Base-by-base conservation (phyloP, 2,888 invertebrate genomes). In the Achlya flavicornis region DNA sequence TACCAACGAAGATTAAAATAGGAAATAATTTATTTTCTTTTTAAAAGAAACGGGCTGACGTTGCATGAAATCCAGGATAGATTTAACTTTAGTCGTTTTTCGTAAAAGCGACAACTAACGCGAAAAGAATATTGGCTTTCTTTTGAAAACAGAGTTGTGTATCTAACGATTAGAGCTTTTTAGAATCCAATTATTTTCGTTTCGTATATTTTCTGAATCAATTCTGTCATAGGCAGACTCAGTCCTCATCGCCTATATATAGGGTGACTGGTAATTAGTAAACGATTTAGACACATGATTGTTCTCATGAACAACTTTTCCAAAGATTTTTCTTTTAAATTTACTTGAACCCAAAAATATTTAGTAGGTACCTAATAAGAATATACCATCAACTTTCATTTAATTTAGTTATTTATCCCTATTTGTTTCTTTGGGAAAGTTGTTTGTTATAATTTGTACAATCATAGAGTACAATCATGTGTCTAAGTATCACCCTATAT, bases 1-100 rank as follows among this genome's bases (percentile, higher is more conserved):
- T 35, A 5, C 5, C 2, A 35, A 6, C 6, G 0, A 2, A 38
- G 38, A 10, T 10, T 10, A 8, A 70, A 73, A 71, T 73, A 67
- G 73, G 61, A 63, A 68, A 64, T 19, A 19, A 35, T 14, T 46
- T 46, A n/a, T 41, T 11, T 10, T 41, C 12, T 41, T 10, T 38
- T 38, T 0, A 38, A 10, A 38, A 38, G 10, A 38, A 16, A 48
- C 12, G 7, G 7, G 4, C 16, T 48, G 48, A 48, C 7, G 14
- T 12, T 48, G 16, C 16, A 48, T 7, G 8, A 48, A 48, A 48
- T n/a, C 48, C 48, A 14, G 48, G 14, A 48, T 16, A 7, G 7
- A 14, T 48, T 16, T 14, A 48, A 16, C 48, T 48, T 48, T 48
- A 48, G 48, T 48, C 10, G 16, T 14, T 4, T 14, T 4, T 26